Percentiles rank a stretch among this genome's conserved stretches.
phyloP scores from a whole-genome alignment of 2,113 vertebrate species.

The Pluvianellus socialis region DNA sequence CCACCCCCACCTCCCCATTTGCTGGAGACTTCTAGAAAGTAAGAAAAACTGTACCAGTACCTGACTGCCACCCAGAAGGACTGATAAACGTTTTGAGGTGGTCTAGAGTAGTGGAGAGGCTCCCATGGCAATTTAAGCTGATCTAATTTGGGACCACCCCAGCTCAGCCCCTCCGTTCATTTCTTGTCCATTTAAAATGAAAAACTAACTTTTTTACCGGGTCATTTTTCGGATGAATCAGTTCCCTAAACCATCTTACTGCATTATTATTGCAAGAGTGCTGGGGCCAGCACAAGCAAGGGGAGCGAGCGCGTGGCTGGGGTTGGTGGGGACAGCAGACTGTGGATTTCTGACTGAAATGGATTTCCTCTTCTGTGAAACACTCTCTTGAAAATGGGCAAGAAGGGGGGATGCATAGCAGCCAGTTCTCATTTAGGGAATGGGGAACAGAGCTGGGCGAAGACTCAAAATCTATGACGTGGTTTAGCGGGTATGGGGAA shows the following conservation, averaged over 20 bases:
- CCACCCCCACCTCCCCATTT: background rate
- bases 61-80: background rate
- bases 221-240: background rate
- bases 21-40: background rate
- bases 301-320: rapidly evolving
- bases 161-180: background rate
- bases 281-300: background rate
- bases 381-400: background rate
- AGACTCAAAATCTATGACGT: background rate
- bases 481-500: background rate
- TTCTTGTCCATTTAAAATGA: background rate
- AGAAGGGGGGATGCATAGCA: background rate
- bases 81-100: background rate
- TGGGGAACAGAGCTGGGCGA: background rate
- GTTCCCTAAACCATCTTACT: background rate
- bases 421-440: background rate
- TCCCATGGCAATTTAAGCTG: background rate
- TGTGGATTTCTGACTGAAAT: background rate
- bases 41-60: background rate
- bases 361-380: background rate
- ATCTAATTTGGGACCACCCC: background rate
- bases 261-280: background rate
- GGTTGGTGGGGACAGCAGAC: background rate
- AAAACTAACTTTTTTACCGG: background rate
- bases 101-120: background rate